Base-by-base conservation (phyloP, 2,888 invertebrate species). In the Caenorhabditis parvicauda region DNA sequence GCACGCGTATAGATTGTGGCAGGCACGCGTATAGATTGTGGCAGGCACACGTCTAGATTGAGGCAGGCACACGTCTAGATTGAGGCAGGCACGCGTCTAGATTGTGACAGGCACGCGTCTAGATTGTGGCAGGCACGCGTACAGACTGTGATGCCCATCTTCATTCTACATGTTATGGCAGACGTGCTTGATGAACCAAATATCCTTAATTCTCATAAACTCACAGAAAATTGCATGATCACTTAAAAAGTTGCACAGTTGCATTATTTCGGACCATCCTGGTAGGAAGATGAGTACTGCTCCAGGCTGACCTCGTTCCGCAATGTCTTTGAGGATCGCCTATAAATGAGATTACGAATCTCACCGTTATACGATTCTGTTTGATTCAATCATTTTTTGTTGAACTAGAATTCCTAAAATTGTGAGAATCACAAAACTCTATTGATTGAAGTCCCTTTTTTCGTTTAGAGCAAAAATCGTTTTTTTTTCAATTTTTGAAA, bases 181-280 rank as follows among this genome's bases (percentile, higher is more conserved):
- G 17, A 21, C 19, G 14, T 6, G 21, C n/a, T 9, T 37, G n/a
- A 21, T 32, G 43, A 24, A 49, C 27, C 14, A 22, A 14, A 1
- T 24, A 6, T 12, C 35, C 9, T 17, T 38, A n/a, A 25, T 27
- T 12, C 32, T 19, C 28, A 44, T 17, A 38, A 29, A 9, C 35
- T 37, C 84, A 67, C 90, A 88, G 81, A 91, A 91, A 22, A 86
- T 80, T 0, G 87, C 86, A 81, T 90, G 89, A 55, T 87, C 87
- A 75, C 89, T 88, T 29, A 96, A 84, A 77, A 88, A 89, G 80
- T 89, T 89, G 88, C 92, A 88, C 48, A 95, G 84, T 0, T 90
- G 89, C 83, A 92, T 92, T 76, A 98, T 98, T 14, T 93, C 84
- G 84, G 92, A 94, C 96, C 96, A 96, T 0, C 96, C 96, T 0